Conservation (phyloP, 1,140 invertebrate genomes). For the Microplitis mediator region DNA sequence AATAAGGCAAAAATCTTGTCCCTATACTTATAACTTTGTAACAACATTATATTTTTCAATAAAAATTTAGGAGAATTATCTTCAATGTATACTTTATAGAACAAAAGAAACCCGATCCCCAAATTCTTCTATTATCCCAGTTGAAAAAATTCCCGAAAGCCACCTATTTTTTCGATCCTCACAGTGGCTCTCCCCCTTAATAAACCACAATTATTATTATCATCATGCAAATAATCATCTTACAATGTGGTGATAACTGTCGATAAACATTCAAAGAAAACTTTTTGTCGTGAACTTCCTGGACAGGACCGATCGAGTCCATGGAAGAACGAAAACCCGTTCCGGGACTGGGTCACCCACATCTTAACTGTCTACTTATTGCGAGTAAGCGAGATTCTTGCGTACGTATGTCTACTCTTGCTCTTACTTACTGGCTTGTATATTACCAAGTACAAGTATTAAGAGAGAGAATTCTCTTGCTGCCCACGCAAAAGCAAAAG, state of each 20-base stretch:
- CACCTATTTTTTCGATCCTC: no score
- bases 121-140: no score
- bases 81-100: no score
- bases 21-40: no score
- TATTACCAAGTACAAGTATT: neutral
- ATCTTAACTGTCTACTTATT: conserved; percentile 19
- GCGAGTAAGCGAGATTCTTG: neutral
- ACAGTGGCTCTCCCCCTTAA: no score
- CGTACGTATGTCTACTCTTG: neutral
- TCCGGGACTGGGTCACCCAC: conserved; percentile 23
- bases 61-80: no score
- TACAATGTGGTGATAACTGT: neutral
- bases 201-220: no score
- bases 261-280: neutral
- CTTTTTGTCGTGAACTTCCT: conserved; percentile 2
- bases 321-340: conserved; percentile 21
- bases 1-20: no score
- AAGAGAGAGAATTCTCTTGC: neutral
- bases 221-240: no score
- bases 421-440: neutral
- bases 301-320: conserved; percentile 7
- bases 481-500: neutral
- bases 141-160: no score
- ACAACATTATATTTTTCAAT: no score
- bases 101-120: no score